A percentile compares a stretch with the other conserved stretches of the same genome.
These are phyloP conservation scores for Lamprotornis superbus DNA, from an alignment of 2,113 vertebrate genomes.

Conservation along the genomic window DNA sequence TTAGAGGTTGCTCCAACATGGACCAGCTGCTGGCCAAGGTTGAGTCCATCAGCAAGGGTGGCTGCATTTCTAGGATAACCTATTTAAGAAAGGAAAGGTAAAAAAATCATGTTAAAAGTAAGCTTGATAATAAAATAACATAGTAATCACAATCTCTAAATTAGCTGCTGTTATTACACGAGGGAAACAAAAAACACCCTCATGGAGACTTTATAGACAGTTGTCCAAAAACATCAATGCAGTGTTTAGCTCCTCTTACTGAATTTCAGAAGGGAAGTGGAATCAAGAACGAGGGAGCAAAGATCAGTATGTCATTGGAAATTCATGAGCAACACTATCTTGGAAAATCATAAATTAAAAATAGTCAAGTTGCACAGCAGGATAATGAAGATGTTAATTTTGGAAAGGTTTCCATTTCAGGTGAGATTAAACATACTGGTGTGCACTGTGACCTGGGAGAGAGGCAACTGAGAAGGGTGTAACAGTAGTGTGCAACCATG, in stretches of 20 bases:
- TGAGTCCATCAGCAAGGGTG: accelerated
- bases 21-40: accelerated
- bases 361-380: background rate
- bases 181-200: accelerated
- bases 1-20: accelerated
- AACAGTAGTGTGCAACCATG: accelerated
- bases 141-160: background rate
- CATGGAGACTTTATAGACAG: background rate
- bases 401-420: background rate
- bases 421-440: background rate
- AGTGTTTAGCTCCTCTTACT: background rate
- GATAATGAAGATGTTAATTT: background rate
- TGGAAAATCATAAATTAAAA: background rate
- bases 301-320: background rate
- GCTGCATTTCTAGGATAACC: background rate
- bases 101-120: background rate
- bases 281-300: background rate
- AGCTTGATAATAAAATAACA: background rate
- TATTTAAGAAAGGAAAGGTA: background rate
- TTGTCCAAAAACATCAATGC: background rate
- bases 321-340: background rate
- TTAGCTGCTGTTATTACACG: background rate
- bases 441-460: background rate
- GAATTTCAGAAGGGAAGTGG: background rate
- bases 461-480: background rate